phyloP scores from a whole-genome alignment of 2,888 invertebrate genomes.

The Hyposoter dolosus region DNA sequence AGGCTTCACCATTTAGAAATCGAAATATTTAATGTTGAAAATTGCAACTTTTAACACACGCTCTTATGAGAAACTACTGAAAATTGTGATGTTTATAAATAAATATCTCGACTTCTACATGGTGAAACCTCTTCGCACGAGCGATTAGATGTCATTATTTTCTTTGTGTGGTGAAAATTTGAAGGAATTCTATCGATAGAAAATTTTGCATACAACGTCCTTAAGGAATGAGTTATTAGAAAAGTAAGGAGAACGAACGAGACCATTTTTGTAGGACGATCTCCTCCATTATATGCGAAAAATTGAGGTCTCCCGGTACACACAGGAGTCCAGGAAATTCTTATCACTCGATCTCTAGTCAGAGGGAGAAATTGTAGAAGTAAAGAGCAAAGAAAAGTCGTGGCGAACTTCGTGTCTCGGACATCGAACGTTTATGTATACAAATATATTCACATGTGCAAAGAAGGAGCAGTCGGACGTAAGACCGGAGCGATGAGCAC shows the following conservation, averaged over 20 bases:
- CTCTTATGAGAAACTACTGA: no score
- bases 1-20: no score
- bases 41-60: no score
- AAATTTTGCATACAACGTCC: no score
- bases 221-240: background rate
- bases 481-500: conserved; percentile 58
- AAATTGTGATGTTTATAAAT: no score
- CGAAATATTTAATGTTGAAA: no score
- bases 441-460: background rate
- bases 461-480: background rate
- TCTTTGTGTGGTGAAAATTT: no score
- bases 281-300: conserved; percentile 40
- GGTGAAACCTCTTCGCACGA: no score
- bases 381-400: background rate
- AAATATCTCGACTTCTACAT: no score
- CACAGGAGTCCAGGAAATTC: conserved; percentile 20
- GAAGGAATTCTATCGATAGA: no score
- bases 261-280: background rate
- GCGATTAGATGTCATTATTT: no score
- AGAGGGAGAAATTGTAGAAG: background rate
- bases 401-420: conserved; percentile 35
- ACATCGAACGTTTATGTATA: conserved; percentile 29
- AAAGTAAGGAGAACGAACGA: conserved; percentile 8
- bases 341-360: conserved; percentile 55
- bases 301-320: background rate